Percentiles rank a stretch among this genome's conserved stretches.
Conservation (phyloP, 2,113 vertebrate genomes). For the Hyaena hyaena region DNA sequence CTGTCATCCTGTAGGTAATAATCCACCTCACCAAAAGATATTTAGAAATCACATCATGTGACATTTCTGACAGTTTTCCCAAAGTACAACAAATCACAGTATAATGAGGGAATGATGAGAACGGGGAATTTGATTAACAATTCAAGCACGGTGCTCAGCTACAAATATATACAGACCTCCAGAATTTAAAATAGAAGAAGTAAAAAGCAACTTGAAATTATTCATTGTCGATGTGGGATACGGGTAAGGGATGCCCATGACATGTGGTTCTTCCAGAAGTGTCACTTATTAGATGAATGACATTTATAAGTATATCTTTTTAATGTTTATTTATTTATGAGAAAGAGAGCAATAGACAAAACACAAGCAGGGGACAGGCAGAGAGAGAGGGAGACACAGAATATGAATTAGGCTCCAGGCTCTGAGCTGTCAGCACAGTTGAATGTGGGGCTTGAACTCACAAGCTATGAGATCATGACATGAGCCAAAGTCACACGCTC, state of each 20-base stretch:
- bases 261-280: not conserved
- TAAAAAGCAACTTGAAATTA: not conserved
- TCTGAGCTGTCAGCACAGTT: too few relatives aligned
- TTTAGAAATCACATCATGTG: not conserved
- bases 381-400: too few relatives aligned
- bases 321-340: too few relatives aligned
- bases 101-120: not conserved
- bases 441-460: too few relatives aligned
- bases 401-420: too few relatives aligned
- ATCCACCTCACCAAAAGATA: not conserved
- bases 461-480: too few relatives aligned
- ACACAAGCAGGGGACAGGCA: too few relatives aligned
- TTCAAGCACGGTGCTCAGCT: not conserved
- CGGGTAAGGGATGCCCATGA: not conserved
- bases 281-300: not conserved
- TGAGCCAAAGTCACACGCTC: too few relatives aligned
- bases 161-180: not conserved
- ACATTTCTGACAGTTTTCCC: constrained; percentile 4
- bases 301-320: not conserved
- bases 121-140: not conserved
- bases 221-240: not conserved
- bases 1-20: not conserved
- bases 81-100: not conserved
- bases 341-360: too few relatives aligned
- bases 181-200: not conserved